These are phyloP conservation scores for Syrmaticus mikado DNA, from an alignment of 2,113 vertebrate species.

Conservation along the genomic window DNA sequence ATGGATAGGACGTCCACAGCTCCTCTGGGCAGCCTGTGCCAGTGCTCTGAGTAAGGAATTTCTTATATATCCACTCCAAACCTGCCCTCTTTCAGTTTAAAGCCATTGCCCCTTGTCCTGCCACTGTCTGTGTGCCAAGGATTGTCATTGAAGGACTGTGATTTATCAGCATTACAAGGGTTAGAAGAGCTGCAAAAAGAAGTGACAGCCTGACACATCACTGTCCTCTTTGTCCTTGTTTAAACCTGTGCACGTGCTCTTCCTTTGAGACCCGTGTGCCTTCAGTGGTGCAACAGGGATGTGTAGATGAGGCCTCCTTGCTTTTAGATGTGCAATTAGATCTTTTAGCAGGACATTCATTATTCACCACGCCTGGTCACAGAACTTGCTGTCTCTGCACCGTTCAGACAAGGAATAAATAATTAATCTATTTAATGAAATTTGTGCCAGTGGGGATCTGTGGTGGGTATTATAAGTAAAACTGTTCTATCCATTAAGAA, in stretches of 20 bases:
- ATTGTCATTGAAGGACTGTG: not conserved
- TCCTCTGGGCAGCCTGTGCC: not conserved
- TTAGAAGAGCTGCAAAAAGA: not conserved
- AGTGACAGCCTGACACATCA: not conserved
- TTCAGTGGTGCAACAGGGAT: not conserved
- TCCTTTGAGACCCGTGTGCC: not conserved
- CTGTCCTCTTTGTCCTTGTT: not conserved
- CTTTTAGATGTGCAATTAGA: not conserved
- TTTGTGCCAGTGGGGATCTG: not conserved
- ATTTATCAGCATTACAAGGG: not conserved
- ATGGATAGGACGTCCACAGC: not conserved
- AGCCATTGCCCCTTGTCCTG: not conserved
- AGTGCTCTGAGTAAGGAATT: not conserved
- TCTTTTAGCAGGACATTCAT: conserved; percentile 7
- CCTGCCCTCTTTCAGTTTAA: not conserved
- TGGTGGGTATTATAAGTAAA: not conserved
- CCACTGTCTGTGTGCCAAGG: not conserved
- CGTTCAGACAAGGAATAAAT: not conserved
- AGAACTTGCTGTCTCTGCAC: not conserved
- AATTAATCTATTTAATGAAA: conserved; percentile 23
- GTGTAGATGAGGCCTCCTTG: rapidly evolving
- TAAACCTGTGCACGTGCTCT: not conserved
- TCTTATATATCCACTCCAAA: not conserved
- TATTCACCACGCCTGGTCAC: not conserved
- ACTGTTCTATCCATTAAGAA: not conserved